Conservation (phyloP, 2,888 invertebrate species). For the Tachina lurida region DNA sequence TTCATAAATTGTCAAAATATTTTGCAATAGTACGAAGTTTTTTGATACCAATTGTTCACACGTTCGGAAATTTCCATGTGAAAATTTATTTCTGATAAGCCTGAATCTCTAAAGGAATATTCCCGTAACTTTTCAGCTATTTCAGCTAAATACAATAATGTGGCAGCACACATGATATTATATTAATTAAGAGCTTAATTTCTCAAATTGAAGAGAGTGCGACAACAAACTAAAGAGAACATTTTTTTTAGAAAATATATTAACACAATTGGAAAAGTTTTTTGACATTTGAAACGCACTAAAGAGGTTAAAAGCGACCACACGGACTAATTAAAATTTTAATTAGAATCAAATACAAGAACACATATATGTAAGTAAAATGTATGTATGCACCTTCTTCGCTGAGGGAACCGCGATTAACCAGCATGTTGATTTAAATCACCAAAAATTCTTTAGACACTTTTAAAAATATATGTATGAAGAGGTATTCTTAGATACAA, state of each 20-base stretch:
- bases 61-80: too few species aligned
- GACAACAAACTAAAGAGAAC: background rate
- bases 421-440: slow-evolving; percentile 70
- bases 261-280: background rate
- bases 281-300: slow-evolving; percentile 38
- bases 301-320: slow-evolving; percentile 23
- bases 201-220: too few species aligned
- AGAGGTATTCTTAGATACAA: background rate
- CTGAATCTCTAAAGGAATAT: too few species aligned
- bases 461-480: slow-evolving; percentile 8
- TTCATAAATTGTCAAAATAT: too few species aligned
- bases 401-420: slow-evolving; percentile 73
- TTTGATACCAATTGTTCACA: too few species aligned
- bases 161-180: too few species aligned
- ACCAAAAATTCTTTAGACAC: background rate
- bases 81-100: too few species aligned
- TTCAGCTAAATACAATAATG: too few species aligned
- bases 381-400: slow-evolving; percentile 69
- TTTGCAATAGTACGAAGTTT: too few species aligned
- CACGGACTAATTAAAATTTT: slow-evolving; percentile 46
- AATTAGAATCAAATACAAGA: slow-evolving; percentile 38
- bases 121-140: too few species aligned
- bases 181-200: too few species aligned
- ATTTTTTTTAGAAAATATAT: background rate
- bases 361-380: background rate